Conservation (phyloP, 2,113 vertebrate species). For the Anas platyrhynchos region DNA sequence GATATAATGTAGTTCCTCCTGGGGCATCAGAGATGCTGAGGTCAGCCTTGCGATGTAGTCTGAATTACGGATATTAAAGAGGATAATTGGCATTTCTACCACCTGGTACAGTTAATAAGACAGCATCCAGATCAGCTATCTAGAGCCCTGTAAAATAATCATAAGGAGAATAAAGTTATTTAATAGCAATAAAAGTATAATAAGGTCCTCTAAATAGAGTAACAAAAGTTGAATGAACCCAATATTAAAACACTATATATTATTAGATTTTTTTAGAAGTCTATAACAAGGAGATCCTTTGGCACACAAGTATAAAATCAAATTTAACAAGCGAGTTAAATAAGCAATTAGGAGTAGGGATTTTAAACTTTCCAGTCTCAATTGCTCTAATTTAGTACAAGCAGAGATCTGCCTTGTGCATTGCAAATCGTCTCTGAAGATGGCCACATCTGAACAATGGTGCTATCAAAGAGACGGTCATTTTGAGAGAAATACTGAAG, state of each 20-base stretch:
- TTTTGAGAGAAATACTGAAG: background rate
- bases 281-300: slow-evolving; percentile 73
- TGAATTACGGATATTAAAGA: slow-evolving; percentile 65
- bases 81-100: slow-evolving; percentile 61
- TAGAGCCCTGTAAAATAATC: slow-evolving; percentile 65
- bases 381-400: slow-evolving; percentile 43
- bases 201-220: slow-evolving; percentile 62
- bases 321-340: slow-evolving; percentile 73
- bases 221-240: slow-evolving; percentile 50
- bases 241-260: slow-evolving; percentile 54
- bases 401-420: background rate
- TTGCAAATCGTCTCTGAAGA: background rate
- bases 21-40: slow-evolving; percentile 43
- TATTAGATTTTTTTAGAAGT: slow-evolving; percentile 56
- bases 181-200: slow-evolving; percentile 60
- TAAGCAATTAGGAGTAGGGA: slow-evolving; percentile 63
- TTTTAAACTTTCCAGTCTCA: slow-evolving; percentile 58
- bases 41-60: slow-evolving; percentile 54
- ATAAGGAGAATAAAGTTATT: slow-evolving; percentile 53
- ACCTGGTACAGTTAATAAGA: slow-evolving; percentile 63
- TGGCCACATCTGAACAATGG: background rate
- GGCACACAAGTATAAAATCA: slow-evolving; percentile 67
- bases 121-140: slow-evolving; percentile 61
- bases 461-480: fast-evolving
- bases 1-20: slow-evolving; percentile 45